Conservation (phyloP, 1,140 invertebrate species). For the Atta cephalotes region DNA sequence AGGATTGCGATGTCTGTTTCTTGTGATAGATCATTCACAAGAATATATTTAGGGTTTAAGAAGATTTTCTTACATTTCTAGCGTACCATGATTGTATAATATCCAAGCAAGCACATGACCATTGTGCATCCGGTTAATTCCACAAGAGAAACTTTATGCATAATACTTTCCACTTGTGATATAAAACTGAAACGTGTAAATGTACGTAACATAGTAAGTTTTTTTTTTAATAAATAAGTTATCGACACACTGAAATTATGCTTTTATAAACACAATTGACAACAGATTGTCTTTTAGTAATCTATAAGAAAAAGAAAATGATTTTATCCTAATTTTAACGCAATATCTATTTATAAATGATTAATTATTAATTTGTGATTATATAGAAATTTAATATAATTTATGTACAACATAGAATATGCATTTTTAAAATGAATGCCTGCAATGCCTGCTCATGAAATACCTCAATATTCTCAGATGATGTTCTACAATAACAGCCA, state of each 20-base stretch:
- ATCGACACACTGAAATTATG: neutral
- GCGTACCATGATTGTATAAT: slow-evolving; percentile 78
- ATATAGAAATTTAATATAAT: neutral
- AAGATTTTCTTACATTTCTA: neutral
- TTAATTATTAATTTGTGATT: neutral
- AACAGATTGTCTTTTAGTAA: neutral
- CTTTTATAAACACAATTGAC: neutral
- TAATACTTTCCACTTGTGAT: slow-evolving; percentile 67
- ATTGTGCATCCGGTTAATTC: slow-evolving; percentile 75
- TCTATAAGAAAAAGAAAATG: neutral
- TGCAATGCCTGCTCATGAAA: neutral
- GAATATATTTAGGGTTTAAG: neutral
- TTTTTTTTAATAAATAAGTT: neutral
- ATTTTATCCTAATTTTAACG: neutral
- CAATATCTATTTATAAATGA: neutral
- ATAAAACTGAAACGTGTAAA: slow-evolving; percentile 71
- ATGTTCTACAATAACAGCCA: slow-evolving; percentile 73
- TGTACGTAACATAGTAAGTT: neutral
- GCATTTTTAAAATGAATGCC: neutral
- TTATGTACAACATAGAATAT: neutral
- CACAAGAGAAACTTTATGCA: slow-evolving; percentile 71
- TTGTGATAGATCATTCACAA: no score
- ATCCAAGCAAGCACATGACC: slow-evolving; percentile 75
- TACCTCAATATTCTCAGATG: slow-evolving; percentile 76
- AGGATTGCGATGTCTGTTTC: no score